Evolutionary conservation across 2,888 invertebrate genomes (phyloP), one percentile per base, ranked within the genome.

Genomic region (Exephanes ischioxanthus): DNA sequence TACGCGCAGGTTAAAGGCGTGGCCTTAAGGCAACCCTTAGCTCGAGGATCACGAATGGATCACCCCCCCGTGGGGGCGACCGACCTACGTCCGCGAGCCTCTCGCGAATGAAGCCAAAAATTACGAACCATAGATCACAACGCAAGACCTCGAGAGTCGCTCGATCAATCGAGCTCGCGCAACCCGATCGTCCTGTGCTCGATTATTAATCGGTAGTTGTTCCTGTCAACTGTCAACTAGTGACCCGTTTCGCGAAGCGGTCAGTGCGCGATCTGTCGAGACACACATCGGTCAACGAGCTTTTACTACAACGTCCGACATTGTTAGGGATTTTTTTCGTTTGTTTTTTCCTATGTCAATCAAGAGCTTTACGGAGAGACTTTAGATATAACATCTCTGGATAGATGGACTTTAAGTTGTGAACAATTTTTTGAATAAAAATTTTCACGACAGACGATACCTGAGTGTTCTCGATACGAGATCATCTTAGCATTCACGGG

Each of bases 51-150:
- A 88, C 82, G 83, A 77, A 79, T 86, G 86, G 85, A 86, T 86
- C 87, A 86, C 51, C 80, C 78, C 68, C 63, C 63, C 5, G 71
- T 16, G n/a, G 70, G 51, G 80, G 83, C 58, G 79, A 76, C 71
- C 82, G 82, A 83, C 72, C 72, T 80, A 22, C 77, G 75, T 63
- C 82, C 80, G 63, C 63, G 77, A 83, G 78, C 73, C 85, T 75
- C 45, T 48, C 45, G 45, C 53, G 78, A 76, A 66, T 78, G 53
- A 89, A 87, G 87, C 87, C 87, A 89, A 90, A 91, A 91, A 91
- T 91, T 90, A 91, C 85, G 88, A 90, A 89, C 88, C 90, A 92
- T 90, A 90, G 90, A 90, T 92, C 90, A 90, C 89, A 86, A 80
- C 76, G 87, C 87, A 79, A 88, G 83, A 72, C 67, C 72, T 78